Evolutionary conservation across 2,797 vertebrate genomes (phyloP).

Genomic region (Mus caroli): DNA sequence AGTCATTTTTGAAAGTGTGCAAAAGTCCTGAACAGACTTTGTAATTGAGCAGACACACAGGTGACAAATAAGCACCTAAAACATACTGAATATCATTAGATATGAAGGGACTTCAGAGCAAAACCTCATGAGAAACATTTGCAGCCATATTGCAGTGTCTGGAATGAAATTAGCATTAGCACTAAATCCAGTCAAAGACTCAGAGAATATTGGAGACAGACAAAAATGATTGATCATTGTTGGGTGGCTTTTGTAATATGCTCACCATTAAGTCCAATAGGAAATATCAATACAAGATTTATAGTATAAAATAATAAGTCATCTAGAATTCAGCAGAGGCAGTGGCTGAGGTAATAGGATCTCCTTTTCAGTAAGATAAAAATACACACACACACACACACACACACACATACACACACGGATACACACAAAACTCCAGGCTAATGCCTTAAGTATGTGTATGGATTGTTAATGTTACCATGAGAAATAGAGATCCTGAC

Average conservation of each 20-base stretch:
- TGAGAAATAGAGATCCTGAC: neutral
- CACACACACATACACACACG: neutral
- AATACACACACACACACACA: neutral
- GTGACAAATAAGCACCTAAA: neutral
- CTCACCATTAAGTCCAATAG: neutral
- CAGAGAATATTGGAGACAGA: neutral
- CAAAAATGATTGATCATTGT: neutral
- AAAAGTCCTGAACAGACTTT: neutral
- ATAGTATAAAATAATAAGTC: neutral
- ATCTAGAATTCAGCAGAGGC: neutral
- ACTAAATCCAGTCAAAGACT: neutral
- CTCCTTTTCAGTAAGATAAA: neutral
- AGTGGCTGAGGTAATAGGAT: accelerated
- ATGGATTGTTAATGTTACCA: neutral
- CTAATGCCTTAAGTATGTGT: neutral
- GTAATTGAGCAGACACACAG: neutral
- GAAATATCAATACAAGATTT: neutral
- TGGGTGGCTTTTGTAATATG: neutral
- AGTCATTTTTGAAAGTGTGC: neutral
- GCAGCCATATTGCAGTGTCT: neutral
- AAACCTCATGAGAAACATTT: neutral
- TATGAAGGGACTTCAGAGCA: neutral
- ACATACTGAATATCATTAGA: neutral
- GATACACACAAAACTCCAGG: neutral
- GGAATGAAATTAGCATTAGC: neutral